Evolutionary conservation across 1,140 invertebrate genomes (phyloP).

Genomic region (Brachionus manjavacas): DNA sequence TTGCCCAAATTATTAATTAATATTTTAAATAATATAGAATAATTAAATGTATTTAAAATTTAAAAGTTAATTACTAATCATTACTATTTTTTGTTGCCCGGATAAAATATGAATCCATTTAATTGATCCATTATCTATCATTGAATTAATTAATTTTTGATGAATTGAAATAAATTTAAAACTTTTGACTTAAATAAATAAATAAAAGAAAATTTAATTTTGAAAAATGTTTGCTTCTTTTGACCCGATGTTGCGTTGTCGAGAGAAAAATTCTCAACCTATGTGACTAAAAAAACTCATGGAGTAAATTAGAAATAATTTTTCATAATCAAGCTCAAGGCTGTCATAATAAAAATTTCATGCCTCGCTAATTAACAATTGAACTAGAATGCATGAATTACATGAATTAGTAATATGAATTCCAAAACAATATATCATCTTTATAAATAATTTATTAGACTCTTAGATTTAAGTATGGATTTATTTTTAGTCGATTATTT

Average conservation of each 20-base stretch:
- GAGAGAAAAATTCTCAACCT: too few relatives aligned
- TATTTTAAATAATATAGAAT: too few relatives aligned
- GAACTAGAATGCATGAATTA: background rate
- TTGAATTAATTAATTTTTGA: too few relatives aligned
- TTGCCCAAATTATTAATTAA: too few relatives aligned
- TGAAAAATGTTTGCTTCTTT: background rate
- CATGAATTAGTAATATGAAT: background rate
- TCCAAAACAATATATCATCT: background rate
- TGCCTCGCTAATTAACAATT: background rate
- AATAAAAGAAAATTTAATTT: background rate
- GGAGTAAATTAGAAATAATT: background rate
- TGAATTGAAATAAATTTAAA: too few relatives aligned
- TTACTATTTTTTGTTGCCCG: too few relatives aligned
- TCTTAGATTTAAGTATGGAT: background rate
- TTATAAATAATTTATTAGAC: background rate
- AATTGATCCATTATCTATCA: too few relatives aligned
- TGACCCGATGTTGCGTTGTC: background rate
- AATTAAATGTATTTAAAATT: too few relatives aligned
- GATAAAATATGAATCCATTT: too few relatives aligned
- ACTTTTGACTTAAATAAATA: background rate
- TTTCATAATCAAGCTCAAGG: background rate
- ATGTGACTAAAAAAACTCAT: too few relatives aligned
- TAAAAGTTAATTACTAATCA: too few relatives aligned
- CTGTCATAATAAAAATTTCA: background rate
- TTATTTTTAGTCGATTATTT: background rate